These are phyloP conservation scores for Centroberyx gerrardi DNA, from an alignment of 2,797 vertebrate species.

Conservation along the genomic window DNA sequence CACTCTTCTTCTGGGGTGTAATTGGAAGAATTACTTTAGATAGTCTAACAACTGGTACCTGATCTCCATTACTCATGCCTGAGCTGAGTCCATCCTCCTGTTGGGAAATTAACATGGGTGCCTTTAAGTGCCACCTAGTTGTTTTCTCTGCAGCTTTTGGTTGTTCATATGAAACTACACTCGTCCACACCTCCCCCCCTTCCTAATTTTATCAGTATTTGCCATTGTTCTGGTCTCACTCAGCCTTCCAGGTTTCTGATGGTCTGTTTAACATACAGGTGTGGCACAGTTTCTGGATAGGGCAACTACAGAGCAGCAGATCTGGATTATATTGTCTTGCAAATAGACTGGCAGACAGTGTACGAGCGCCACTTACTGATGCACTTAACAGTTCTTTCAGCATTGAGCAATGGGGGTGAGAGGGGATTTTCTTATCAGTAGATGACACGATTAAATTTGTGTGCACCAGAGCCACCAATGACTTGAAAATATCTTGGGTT, in stretches of 20 bases:
- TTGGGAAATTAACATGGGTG: background rate
- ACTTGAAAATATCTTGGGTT: constrained; percentile 55
- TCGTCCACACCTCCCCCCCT: background rate
- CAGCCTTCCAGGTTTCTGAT: background rate
- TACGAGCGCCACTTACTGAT: background rate
- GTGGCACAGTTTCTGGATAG: background rate
- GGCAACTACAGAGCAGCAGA: background rate
- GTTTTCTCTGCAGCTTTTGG: background rate
- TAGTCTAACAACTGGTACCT: background rate
- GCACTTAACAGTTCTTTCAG: background rate
- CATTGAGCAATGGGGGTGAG: background rate
- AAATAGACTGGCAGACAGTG: background rate
- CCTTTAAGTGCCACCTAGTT: background rate
- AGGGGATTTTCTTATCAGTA: background rate
- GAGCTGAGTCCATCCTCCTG: background rate
- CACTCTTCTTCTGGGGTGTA: background rate
- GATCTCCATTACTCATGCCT: background rate
- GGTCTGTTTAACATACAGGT: constrained; percentile 20
- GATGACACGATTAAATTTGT: constrained; percentile 36
- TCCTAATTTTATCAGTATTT: constrained; percentile 1
- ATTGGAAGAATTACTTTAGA: background rate
- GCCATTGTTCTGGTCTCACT: constrained; percentile 15
- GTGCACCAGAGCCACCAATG: constrained; percentile 79
- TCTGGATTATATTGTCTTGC: constrained; percentile 16
- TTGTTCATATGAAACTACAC: background rate